Conservation (phyloP, 2,797 vertebrate genomes). For the Paguma larvata region DNA sequence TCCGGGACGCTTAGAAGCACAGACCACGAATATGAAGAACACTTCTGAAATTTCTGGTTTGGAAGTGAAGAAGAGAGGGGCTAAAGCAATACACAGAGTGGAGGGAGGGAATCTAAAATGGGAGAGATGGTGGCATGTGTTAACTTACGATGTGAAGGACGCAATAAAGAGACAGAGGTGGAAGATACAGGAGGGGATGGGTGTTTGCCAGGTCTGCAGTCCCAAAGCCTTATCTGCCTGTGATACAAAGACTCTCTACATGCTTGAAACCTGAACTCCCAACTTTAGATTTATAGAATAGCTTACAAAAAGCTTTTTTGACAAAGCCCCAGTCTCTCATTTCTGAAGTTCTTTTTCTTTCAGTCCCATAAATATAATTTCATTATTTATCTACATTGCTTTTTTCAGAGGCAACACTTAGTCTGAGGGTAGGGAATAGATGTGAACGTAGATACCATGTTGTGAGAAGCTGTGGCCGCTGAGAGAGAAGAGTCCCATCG, state of each 20-base stretch:
- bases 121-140: neutral
- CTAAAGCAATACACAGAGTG: neutral
- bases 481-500: neutral
- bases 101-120: neutral
- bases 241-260: slow-evolving; percentile 18
- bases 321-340: neutral
- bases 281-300: neutral
- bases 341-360: slow-evolving; percentile 31
- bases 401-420: slow-evolving; percentile 51
- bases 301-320: neutral
- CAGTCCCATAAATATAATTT: neutral
- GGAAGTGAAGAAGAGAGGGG: neutral
- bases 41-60: neutral
- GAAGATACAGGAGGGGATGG: neutral
- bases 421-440: neutral
- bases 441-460: neutral
- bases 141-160: neutral
- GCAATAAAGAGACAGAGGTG: neutral
- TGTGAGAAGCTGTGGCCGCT: neutral
- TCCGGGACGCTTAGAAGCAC: neutral
- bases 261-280: neutral
- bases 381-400: neutral
- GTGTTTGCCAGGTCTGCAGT: neutral
- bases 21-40: neutral
- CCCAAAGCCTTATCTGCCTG: neutral